Evolutionary conservation across 2,888 invertebrate species (phyloP).

Genomic region (Paralinhomoeus sp.): DNA sequence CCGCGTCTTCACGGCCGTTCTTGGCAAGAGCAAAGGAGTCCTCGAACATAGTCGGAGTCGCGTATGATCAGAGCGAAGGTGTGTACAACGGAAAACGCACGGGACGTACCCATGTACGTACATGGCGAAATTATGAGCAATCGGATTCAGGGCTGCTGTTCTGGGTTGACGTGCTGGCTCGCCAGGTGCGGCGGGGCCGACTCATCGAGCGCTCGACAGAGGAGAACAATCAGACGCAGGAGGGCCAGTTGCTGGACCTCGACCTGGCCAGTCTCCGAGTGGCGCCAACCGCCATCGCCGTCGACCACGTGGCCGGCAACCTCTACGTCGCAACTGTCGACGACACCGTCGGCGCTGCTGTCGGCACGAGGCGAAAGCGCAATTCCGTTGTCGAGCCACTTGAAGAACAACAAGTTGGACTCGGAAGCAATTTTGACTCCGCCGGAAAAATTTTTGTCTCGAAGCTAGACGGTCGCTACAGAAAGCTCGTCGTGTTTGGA

Average conservation of each 20-base stretch:
- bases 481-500: slow-evolving; percentile 47
- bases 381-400: slow-evolving; percentile 70
- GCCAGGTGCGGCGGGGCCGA: slow-evolving; percentile 2
- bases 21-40: slow-evolving; percentile 37
- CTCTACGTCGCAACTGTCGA: slow-evolving; percentile 5
- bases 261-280: slow-evolving; percentile 16
- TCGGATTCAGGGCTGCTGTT: slow-evolving; percentile 77
- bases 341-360: slow-evolving; percentile 8
- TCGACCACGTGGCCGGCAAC: slow-evolving; percentile 48
- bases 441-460: slow-evolving; percentile 52
- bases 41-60: slow-evolving; percentile 68
- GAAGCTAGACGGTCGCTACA: slow-evolving; percentile 64
- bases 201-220: no score
- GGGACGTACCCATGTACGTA: no score
- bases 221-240: slow-evolving; percentile 17
- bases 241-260: slow-evolving; percentile 19
- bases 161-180: slow-evolving; percentile 66
- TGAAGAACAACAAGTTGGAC: slow-evolving; percentile 30
- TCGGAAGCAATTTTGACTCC: slow-evolving; percentile 3
- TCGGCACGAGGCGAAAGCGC: slow-evolving; percentile 32
- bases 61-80: slow-evolving; percentile 48
- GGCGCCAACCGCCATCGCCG: slow-evolving; percentile 58
- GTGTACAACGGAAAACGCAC: no score
- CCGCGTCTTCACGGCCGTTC: slow-evolving; percentile 40
- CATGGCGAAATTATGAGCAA: no score